Percentiles rank a stretch among this genome's conserved stretches.
Conservation (phyloP, 2,888 invertebrate species). For the Cyclophora albipunctata region DNA sequence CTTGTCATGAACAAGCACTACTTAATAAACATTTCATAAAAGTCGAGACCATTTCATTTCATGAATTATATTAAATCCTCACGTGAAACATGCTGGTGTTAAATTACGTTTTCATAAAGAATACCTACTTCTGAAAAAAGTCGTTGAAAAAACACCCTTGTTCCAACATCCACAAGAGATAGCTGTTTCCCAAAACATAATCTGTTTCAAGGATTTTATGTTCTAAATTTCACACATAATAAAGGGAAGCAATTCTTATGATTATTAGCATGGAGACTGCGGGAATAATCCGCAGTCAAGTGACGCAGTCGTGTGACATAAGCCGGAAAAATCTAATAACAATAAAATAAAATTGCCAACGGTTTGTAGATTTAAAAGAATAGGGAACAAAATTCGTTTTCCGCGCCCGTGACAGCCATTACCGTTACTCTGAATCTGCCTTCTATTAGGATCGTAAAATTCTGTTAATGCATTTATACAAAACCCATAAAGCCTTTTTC, state of each 20-base stretch:
- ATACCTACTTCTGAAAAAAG: constrained; percentile 20
- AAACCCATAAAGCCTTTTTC: constrained; percentile 22
- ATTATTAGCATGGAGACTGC: constrained; percentile 72
- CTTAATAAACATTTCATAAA: neutral
- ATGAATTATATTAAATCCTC: constrained; percentile 46
- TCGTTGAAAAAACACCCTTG: constrained; percentile 37
- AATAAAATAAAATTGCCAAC: constrained; percentile 74
- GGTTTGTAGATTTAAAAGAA: constrained; percentile 72
- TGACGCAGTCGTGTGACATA: constrained; percentile 69
- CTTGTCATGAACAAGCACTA: neutral
- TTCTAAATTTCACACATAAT: constrained; percentile 73
- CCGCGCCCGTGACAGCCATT: constrained; percentile 62
- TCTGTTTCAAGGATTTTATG: constrained; percentile 46
- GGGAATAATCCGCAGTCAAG: constrained; percentile 67
- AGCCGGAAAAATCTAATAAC: constrained; percentile 75
- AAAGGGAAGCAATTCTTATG: constrained; percentile 73
- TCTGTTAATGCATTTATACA: constrained; percentile 39
- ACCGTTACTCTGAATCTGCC: constrained; percentile 69
- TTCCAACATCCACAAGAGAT: constrained; percentile 23
- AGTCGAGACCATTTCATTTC: constrained; percentile 27
- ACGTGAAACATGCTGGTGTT: constrained; percentile 47
- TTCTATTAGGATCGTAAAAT: constrained; percentile 47
- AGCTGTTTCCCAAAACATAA: constrained; percentile 27
- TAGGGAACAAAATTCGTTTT: constrained; percentile 70
- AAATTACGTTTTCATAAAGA: constrained; percentile 50